Base-by-base conservation (phyloP, 37 sponge, comb jelly and placozoan genomes). In the Ianthella basta region DNA sequence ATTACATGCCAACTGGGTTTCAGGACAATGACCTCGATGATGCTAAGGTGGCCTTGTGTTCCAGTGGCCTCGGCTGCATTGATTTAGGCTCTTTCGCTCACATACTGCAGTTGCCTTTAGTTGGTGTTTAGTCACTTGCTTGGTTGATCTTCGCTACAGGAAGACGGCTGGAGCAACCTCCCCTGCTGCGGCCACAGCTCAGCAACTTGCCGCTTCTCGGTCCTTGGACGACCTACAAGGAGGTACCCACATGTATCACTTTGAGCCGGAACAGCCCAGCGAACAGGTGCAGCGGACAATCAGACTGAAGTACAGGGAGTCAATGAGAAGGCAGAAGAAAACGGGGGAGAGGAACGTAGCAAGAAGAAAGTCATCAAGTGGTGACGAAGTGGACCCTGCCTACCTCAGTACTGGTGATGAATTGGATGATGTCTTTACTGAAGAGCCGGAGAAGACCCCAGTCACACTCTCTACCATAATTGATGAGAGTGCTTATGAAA, bases 241-340 rank as follows among this genome's bases (percentile, higher is more conserved):
- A 4, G 27, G 18, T 1, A 69, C 33, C 27, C 29, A 69, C 35
- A 35, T 35, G 27, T 69, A 32, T 33, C 29, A 30, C 70, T 75
- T 75, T 12, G 54, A 75, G 40, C 54, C 54, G 0, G 78, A 75
- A 50, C 25, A 75, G 54, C 21, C 44, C 44, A 40, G 25, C 54
- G 2, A 41, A 12, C 18, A 36, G 54, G 78, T 75, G 50, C 24
- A 75, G 25, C 15, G 40, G 25, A 75, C n/a, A 50, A 6, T 75
- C 54, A 5, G 21, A 24, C 37, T 5, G 24, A 75, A 75, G 25
- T 75, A 40, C 54, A 39, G 40, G 25, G 78, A 75, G 25, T 75
- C 78, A 75, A 39, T 36, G 44, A 69, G 27, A 6, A 75, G 78
- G 53, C 5, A 75, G 44, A 40, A 50, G 44, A 75, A 75, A 12